Evolutionary conservation across 1,140 invertebrate species (phyloP), one percentile per base, ranked within the genome.

Genomic region (Zaprionus ornatus): DNA sequence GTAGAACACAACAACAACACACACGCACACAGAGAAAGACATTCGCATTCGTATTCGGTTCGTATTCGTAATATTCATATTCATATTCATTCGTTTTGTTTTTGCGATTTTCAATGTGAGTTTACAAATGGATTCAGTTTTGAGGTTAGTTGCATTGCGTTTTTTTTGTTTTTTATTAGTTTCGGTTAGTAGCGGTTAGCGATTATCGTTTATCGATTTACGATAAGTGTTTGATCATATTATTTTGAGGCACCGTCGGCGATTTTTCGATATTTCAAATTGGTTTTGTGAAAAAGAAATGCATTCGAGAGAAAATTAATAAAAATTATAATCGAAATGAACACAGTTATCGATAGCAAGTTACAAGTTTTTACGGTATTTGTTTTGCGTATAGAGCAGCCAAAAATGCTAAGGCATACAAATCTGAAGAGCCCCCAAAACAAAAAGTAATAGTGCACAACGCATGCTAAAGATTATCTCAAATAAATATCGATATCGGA

Each of bases 261-360:
- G 54, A 67, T 73, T 48, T 69, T 75, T 37, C 35, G 29, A 15
- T 37, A 17, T 17, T 65, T 62, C 37, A 72, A 50, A 76, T 25
- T 76, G 35, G 57, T 57, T 57, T 57, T 35, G 55, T 73, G 57
- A 66, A 65, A 77, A 77, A 77, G 68, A 77, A 77, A 77, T 66
- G 48, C 62, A 70, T 67, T 73, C 64, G 56, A 57, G 54, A 71
- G 61, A 67, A 45, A 68, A 69, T 74, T 75, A 75, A 75, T 75
- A 17, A 77, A 73, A 77, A 72, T 65, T 72, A 76, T 72, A 72
- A 70, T 62, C 19, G 19, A 59, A 77, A 74, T 57, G 29, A 59
- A 59, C 50, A 37, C 4, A 42, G 19, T 72, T 72, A 42, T 65
- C 40, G 27, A 19, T 19, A 55, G 50, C 21, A 37, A n/a, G n/a